Conservation (phyloP, 2,113 vertebrate species). For the Sinocyclocheilus grahami region DNA sequence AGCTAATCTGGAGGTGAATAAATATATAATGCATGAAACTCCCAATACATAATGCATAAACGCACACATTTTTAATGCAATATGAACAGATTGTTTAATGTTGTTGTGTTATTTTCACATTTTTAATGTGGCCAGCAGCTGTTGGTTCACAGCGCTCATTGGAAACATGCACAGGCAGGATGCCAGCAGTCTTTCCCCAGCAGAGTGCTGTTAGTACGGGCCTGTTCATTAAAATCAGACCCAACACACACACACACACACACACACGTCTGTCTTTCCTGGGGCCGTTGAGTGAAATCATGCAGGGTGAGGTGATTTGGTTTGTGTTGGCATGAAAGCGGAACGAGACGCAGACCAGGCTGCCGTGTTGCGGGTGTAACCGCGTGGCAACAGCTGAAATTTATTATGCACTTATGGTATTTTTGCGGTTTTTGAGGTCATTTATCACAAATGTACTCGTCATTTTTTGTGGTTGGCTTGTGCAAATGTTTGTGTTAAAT, state of each 20-base stretch:
- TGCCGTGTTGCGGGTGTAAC: background rate
- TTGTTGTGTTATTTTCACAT: conserved; percentile 22
- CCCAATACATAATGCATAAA: background rate
- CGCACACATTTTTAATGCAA: background rate
- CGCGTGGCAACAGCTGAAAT: conserved; percentile 8
- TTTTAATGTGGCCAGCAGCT: conserved; percentile 42
- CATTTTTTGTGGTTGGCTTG: conserved; percentile 13
- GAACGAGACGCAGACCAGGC: conserved; percentile 14
- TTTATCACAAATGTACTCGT: conserved; percentile 32
- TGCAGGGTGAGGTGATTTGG: conserved; percentile 40
- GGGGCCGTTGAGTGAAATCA: conserved; percentile 43
- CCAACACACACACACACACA: background rate
- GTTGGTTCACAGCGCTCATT: conserved; percentile 16
- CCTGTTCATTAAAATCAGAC: conserved; percentile 37
- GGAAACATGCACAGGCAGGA: conserved; percentile 41
- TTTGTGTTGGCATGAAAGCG: conserved; percentile 32
- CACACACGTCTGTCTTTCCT: background rate
- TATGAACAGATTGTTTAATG: background rate
- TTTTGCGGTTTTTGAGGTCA: conserved; percentile 24
- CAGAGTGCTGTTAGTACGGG: conserved; percentile 18
- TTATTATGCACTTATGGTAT: conserved; percentile 17
- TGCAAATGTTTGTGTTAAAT: conserved; percentile 27
- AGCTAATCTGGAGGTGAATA: background rate
- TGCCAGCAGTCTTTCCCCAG: conserved; percentile 34
- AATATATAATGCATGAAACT: background rate